Conservation (phyloP, 2,888 invertebrate species). For the Caenorhabditis drosophilae region DNA sequence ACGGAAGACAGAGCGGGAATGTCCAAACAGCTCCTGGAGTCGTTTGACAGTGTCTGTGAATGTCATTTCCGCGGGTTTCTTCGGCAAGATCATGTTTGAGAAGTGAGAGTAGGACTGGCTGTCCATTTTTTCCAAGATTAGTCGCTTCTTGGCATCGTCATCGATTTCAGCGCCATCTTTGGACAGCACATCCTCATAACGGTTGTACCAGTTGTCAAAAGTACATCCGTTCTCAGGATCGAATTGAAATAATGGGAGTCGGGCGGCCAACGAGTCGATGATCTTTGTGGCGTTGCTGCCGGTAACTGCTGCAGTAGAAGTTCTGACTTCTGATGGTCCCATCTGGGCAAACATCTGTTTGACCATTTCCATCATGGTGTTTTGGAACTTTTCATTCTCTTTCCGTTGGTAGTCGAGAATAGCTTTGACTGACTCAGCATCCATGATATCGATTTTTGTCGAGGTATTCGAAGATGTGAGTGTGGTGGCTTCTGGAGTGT, state of each 20-base stretch:
- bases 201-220: background rate
- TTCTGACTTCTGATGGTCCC: background rate
- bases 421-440: background rate
- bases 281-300: background rate
- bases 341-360: background rate
- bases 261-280: background rate
- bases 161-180: background rate
- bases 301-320: background rate
- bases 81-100: background rate
- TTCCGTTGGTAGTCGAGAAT: background rate
- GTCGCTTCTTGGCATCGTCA: background rate
- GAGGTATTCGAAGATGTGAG: too few species aligned
- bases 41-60: constrained; percentile 2
- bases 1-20: background rate
- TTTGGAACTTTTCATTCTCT: background rate
- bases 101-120: background rate
- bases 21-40: background rate
- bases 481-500: too few species aligned
- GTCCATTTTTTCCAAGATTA: background rate
- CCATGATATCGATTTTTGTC: background rate
- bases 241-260: background rate
- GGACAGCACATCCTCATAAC: background rate
- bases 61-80: background rate
- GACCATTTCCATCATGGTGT: background rate
- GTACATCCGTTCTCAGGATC: background rate